phyloP scores from a whole-genome alignment of 2,113 vertebrate species.

The Ginglymostoma cirratum region DNA sequence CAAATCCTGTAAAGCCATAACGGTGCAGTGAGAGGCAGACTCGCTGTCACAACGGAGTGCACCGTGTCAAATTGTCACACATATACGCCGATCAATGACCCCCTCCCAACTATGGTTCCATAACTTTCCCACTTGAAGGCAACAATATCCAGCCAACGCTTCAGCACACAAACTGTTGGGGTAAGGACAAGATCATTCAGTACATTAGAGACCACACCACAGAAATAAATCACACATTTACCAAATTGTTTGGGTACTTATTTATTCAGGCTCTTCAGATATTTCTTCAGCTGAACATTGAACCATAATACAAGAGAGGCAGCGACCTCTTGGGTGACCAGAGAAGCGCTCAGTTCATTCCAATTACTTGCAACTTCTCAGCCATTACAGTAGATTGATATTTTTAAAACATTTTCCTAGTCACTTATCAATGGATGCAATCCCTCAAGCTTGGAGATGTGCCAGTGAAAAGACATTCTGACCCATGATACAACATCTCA shows the following conservation, averaged over 20 bases:
- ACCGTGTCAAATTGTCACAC: neutral
- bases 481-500: neutral
- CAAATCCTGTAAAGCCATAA: neutral
- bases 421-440: neutral
- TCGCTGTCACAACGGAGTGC: neutral
- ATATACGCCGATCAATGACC: neutral
- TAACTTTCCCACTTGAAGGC: neutral
- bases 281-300: neutral
- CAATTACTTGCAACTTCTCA: neutral
- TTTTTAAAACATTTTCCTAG: neutral
- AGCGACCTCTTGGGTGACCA: neutral
- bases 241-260: neutral
- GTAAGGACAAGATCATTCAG: neutral
- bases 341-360: neutral
- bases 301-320: neutral
- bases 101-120: neutral
- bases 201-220: neutral
- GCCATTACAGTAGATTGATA: neutral
- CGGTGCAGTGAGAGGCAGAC: too few species aligned
- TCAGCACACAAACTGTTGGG: neutral
- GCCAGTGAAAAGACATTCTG: neutral
- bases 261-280: constrained; percentile 16
- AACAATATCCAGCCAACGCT: neutral
- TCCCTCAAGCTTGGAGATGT: neutral
- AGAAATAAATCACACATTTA: constrained; percentile 23